Evolutionary conservation across 2,797 vertebrate genomes (phyloP).

Genomic region (Thaleichthys pacificus): DNA sequence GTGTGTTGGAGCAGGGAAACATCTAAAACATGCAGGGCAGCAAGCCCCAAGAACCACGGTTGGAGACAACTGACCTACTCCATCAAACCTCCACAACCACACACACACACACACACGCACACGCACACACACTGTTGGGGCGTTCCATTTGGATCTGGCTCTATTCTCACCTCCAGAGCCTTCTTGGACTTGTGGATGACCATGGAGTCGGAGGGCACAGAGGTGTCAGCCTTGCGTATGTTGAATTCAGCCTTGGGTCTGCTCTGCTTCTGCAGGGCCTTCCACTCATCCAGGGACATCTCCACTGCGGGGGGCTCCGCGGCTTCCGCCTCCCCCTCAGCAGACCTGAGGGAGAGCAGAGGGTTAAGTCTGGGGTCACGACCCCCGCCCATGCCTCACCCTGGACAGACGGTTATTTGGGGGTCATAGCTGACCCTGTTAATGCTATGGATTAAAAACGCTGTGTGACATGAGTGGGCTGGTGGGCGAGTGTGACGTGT

Average conservation of each 20-base stretch:
- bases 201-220: slow-evolving; percentile 81
- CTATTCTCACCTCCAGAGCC: slow-evolving; percentile 68
- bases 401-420: too few species aligned
- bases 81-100: background rate
- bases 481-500: background rate
- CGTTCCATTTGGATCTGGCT: too few species aligned
- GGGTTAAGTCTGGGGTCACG: too few species aligned
- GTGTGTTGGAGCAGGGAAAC: too few species aligned
- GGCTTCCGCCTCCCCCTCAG: slow-evolving; percentile 57
- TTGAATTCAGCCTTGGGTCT: slow-evolving; percentile 83
- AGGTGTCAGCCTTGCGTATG: slow-evolving; percentile 81
- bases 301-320: slow-evolving; percentile 75
- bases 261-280: slow-evolving; percentile 79
- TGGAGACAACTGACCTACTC: too few species aligned
- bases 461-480: background rate
- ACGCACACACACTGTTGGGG: background rate
- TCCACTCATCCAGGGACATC: slow-evolving; percentile 89
- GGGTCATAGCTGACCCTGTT: background rate
- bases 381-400: too few species aligned
- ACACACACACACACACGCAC: too few species aligned
- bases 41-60: too few species aligned
- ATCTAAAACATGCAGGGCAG: too few species aligned
- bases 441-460: background rate
- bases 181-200: slow-evolving; percentile 87
- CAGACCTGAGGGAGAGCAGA: slow-evolving; percentile 14